These are phyloP conservation scores for Thyatira batis DNA, from an alignment of 2,888 invertebrate species.

Conservation along the genomic window DNA sequence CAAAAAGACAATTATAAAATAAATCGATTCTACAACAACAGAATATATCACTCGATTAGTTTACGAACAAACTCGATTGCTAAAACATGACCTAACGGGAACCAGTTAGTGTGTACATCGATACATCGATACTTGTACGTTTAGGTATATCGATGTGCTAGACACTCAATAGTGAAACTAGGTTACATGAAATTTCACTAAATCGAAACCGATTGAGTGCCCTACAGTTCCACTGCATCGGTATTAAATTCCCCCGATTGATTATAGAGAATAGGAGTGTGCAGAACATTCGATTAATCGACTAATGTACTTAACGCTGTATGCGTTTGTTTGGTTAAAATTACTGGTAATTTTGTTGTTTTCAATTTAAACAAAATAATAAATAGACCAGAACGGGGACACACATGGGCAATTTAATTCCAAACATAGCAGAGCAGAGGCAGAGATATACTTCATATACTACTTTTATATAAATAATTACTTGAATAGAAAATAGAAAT, in stretches of 20 bases:
- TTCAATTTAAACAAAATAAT: background rate
- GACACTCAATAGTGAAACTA: background rate
- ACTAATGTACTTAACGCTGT: background rate
- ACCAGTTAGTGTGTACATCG: background rate
- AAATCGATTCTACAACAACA: background rate
- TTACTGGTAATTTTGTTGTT: background rate
- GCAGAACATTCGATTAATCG: constrained; percentile 2
- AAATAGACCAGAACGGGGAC: no score
- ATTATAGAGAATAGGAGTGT: background rate
- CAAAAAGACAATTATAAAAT: background rate
- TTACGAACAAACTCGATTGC: background rate
- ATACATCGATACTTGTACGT: background rate
- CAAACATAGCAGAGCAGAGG: no score
- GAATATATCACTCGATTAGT: background rate
- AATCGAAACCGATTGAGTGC: background rate
- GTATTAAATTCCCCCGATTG: background rate
- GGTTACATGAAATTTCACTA: background rate
- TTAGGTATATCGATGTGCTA: background rate
- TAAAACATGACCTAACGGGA: background rate
- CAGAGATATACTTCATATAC: no score
- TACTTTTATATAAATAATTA: no score
- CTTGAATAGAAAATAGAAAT: no score
- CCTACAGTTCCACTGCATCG: background rate
- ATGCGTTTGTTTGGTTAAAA: background rate
- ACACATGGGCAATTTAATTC: no score